Evolutionary conservation across 2,888 invertebrate genomes (phyloP).

Genomic region (Aleiodes leptofemur): DNA sequence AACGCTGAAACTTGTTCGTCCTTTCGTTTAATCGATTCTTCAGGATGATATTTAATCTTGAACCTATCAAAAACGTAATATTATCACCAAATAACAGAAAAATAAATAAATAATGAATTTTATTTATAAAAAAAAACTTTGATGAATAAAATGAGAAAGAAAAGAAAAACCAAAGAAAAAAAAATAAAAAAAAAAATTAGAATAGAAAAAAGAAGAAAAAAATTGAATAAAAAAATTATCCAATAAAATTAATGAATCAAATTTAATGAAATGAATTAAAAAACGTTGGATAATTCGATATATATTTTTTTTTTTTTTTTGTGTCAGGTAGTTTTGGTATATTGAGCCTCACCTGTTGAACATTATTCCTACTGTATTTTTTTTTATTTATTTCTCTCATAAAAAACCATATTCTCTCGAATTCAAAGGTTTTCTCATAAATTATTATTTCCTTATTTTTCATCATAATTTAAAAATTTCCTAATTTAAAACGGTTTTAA

Average conservation of each 20-base stretch:
- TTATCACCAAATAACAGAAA: background rate
- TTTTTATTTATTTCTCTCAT: constrained; percentile 55
- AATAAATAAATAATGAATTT: background rate
- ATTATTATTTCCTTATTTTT: too few species aligned
- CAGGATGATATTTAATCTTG: constrained; percentile 98
- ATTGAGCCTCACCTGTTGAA: constrained; percentile 72
- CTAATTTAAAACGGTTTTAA: constrained; percentile 69
- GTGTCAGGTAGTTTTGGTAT: constrained; percentile 39
- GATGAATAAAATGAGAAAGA: background rate
- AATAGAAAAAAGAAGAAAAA: constrained; percentile 8
- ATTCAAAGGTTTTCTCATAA: background rate
- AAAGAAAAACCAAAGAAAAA: constrained; percentile 54
- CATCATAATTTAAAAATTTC: background rate
- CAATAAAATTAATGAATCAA: background rate
- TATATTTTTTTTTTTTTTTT: background rate
- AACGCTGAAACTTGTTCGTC: constrained; percentile 89
- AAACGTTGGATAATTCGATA: constrained; percentile 35
- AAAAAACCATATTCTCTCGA: constrained; percentile 32
- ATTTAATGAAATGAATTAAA: background rate
- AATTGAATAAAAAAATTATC: constrained; percentile 6
- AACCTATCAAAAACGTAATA: constrained; percentile 83
- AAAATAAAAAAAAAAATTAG: constrained; percentile 39
- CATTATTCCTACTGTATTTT: constrained; percentile 57
- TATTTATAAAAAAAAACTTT: background rate
- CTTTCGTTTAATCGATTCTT: constrained; percentile 93